Evolutionary conservation across 1,140 invertebrate species (phyloP), one percentile per base, ranked within the genome.

Genomic region (Ectropis grisescens): DNA sequence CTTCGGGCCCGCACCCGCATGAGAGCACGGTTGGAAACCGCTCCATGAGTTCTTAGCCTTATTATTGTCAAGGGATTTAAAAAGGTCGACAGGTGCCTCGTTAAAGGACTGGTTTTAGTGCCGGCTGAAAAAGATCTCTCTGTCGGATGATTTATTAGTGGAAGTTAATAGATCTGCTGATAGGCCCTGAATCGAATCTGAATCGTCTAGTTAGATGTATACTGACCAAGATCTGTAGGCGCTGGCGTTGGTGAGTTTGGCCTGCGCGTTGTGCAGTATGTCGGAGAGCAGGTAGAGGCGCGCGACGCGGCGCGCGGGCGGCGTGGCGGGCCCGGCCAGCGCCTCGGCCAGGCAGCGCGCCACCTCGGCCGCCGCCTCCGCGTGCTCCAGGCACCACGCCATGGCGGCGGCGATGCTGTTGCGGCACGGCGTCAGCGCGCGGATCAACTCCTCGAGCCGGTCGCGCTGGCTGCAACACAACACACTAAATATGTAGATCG

Each of bases 311-410:
- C 96, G 96, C 23, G 90, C 89, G 1, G 95, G 86, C 29, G 90
- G 86, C 6, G 96, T 98, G 58, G 88, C 85, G 14, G 88, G 61
- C 60, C 93, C 94, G 7, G 89, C 91, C 12, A 94, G 93, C 31
- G 95, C 92, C 79, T 98, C 97, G 12, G 95, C 84, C 39, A 99
- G 90, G 68, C 94, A 97, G 45, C 96, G 93, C 29, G 95, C 92
- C 37, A 99, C 95, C 84, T 99, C 97, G 62, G 97, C 93, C 11
- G 94, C 94, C 29, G 96, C 94, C 80, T 98, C 97, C 11, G 96
- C 95, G 83, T 99, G 97, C 66, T 99, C 97, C 37, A 99, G 93
- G 80, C 97, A 99, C 87, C 97, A 99, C 12, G 98, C 91, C 98
- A 99, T 99, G 0, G 91, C 91, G 75, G 98, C 96, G 9, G 93